A percentile compares a stretch with the other conserved stretches of the same genome.
Evolutionary conservation across 2,113 vertebrate genomes (phyloP).

Genomic region (Pyrgilauda ruficollis): DNA sequence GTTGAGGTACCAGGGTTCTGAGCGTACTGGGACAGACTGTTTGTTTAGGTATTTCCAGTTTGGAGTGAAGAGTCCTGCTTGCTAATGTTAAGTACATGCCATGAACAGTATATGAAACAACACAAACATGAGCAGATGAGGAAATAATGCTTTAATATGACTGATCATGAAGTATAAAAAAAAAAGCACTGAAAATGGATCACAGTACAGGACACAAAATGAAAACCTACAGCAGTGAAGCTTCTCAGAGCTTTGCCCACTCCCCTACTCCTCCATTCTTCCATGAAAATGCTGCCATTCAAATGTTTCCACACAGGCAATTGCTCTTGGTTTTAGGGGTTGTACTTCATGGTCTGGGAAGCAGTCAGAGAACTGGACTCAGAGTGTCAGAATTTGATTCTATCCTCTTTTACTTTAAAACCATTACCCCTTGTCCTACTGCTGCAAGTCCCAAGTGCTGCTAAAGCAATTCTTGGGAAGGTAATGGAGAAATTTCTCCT

Average conservation of each 20-base stretch:
- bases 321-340: background rate
- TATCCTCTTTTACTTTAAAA: background rate
- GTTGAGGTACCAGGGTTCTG: background rate
- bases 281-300: background rate
- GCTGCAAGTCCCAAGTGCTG: background rate
- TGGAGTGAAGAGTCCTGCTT: background rate
- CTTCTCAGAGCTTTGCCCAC: background rate
- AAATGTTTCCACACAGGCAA: background rate
- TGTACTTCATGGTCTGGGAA: background rate
- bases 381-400: background rate
- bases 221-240: background rate
- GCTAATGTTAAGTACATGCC: background rate
- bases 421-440: background rate
- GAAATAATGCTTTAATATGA: background rate
- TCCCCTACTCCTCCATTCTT: background rate
- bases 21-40: accelerated
- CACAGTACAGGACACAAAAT: background rate
- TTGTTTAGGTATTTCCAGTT: background rate
- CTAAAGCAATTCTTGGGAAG: background rate
- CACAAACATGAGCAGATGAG: background rate
- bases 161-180: background rate
- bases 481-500: background rate
- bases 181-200: background rate
- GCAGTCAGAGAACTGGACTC: background rate
- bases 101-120: background rate